phyloP scores from a whole-genome alignment of 2,888 invertebrate species.

The Dryocosmus kuriphilus region DNA sequence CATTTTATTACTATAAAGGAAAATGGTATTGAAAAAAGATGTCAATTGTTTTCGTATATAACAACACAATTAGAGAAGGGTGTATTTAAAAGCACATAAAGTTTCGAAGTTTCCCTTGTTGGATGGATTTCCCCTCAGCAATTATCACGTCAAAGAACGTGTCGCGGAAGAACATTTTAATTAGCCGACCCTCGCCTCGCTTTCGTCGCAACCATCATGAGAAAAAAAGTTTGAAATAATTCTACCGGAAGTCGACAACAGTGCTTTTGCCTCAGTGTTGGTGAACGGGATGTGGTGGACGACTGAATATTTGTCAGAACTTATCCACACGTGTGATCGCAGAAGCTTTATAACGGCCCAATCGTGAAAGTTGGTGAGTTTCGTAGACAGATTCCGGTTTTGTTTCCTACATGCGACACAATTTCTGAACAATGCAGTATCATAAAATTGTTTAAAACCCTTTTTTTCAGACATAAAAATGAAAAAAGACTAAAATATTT shows the following conservation, averaged over 20 bases:
- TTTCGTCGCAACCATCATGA: not conserved
- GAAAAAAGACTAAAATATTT: too few species aligned
- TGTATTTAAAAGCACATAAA: not conserved
- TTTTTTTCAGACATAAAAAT: too few species aligned
- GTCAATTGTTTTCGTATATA: too few species aligned
- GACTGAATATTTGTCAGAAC: conserved; percentile 62
- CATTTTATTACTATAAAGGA: too few species aligned
- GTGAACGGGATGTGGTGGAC: conserved; percentile 16
- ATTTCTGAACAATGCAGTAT: not conserved
- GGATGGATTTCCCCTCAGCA: not conserved
- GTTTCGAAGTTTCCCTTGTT: not conserved
- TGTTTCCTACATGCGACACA: not conserved
- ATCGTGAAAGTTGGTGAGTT: conserved; percentile 55
- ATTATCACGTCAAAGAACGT: not conserved
- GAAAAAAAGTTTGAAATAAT: not conserved
- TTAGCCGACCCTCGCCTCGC: not conserved
- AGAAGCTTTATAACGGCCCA: conserved; percentile 54
- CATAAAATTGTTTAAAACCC: too few species aligned
- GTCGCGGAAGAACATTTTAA: not conserved
- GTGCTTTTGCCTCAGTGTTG: not conserved
- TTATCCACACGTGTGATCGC: conserved; percentile 64
- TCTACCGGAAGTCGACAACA: not conserved
- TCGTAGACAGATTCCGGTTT: not conserved
- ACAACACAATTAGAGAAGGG: not conserved
- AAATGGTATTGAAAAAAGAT: not conserved